Percentiles rank a stretch among this genome's conserved stretches.
Conservation (phyloP, 2,113 vertebrate genomes). For the Rissa tridactyla region DNA sequence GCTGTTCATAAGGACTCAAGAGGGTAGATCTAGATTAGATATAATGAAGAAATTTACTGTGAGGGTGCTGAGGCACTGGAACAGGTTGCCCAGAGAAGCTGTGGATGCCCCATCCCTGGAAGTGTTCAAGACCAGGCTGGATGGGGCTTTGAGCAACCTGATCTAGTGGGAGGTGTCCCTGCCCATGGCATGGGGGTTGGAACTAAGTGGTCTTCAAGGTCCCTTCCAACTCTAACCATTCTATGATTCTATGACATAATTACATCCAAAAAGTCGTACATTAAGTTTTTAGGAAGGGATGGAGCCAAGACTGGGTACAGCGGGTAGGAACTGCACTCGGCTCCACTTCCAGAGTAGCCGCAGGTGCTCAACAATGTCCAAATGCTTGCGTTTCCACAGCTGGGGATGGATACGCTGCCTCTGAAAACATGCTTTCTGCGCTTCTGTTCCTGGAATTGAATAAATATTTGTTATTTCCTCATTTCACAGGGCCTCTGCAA, state of each 20-base stretch:
- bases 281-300: background rate
- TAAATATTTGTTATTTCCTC: background rate
- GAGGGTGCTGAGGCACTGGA: background rate
- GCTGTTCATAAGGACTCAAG: background rate
- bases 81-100: background rate
- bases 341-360: background rate
- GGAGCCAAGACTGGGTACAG: background rate
- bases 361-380: background rate
- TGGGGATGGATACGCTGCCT: fast-evolving
- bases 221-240: background rate
- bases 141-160: background rate
- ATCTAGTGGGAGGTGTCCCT: background rate
- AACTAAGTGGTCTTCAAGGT: background rate
- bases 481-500: background rate
- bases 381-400: background rate
- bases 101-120: background rate
- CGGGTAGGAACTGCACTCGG: background rate
- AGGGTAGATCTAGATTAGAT: background rate
- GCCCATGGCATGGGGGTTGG: background rate
- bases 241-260: background rate
- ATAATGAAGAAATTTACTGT: background rate
- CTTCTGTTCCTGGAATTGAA: background rate
- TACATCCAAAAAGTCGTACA: background rate
- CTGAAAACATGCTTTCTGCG: background rate
- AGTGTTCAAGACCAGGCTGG: background rate